These are phyloP conservation scores for Ormyrus labotus DNA, from an alignment of 2,888 invertebrate genomes.

Conservation along the genomic window DNA sequence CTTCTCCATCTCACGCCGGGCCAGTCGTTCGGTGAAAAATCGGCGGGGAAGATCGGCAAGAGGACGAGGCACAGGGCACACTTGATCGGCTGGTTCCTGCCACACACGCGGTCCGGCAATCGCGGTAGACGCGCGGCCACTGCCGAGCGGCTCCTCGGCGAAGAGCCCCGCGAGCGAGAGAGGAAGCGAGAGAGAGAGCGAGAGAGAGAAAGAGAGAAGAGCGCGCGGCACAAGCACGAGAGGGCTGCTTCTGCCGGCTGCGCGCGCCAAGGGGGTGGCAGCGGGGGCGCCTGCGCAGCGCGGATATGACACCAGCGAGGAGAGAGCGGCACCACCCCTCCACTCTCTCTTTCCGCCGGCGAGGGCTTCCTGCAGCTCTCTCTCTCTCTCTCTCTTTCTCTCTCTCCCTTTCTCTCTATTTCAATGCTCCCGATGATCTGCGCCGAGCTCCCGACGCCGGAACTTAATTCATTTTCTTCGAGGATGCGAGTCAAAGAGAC, in stretches of 20 bases:
- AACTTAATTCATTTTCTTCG: too few relatives aligned
- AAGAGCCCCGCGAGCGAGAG: conserved; percentile 51
- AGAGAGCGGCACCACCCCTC: too few relatives aligned
- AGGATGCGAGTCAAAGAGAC: too few relatives aligned
- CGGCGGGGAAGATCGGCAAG: background rate
- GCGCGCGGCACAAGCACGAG: conserved; percentile 18
- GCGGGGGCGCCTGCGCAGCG: too few relatives aligned
- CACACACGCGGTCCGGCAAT: conserved; percentile 71
- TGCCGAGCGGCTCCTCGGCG: conserved; percentile 67
- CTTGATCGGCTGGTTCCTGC: background rate
- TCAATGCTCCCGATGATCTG: too few relatives aligned
- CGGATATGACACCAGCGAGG: too few relatives aligned
- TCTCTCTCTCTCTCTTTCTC: too few relatives aligned
- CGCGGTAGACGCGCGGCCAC: conserved; percentile 75
- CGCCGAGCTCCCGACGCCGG: too few relatives aligned
- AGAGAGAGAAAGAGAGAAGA: conserved; percentile 47
- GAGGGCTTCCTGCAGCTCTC: too few relatives aligned
- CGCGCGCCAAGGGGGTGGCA: background rate
- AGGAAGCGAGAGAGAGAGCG: conserved; percentile 38
- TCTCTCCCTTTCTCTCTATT: too few relatives aligned
- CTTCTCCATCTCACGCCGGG: too few relatives aligned
- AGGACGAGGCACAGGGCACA: background rate
- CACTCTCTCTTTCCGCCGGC: too few relatives aligned
- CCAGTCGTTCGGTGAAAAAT: background rate
- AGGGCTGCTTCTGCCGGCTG: background rate